Conservation (phyloP, 2,888 invertebrate species). For the Argyra leucocephala region DNA sequence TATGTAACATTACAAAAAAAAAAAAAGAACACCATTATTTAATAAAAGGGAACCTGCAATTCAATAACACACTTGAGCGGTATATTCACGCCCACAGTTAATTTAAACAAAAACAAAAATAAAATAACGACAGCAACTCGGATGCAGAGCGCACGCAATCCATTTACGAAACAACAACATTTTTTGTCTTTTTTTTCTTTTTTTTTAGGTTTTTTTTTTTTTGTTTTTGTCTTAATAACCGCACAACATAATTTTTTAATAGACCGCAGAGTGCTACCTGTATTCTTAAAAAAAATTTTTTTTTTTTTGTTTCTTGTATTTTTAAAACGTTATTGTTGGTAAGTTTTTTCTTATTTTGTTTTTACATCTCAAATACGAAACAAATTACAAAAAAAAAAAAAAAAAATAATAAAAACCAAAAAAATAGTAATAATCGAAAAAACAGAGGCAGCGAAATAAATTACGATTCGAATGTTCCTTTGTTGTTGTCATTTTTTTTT, state of each 20-base stretch:
- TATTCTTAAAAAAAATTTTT: background rate
- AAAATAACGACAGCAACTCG: background rate
- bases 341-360: background rate
- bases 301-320: background rate
- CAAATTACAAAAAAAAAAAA: background rate
- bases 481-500: background rate
- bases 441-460: background rate
- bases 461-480: background rate
- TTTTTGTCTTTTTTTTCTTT: background rate
- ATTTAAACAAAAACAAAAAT: background rate
- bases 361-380: background rate
- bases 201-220: background rate
- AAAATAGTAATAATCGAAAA: too few species aligned
- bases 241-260: conserved; percentile 6
- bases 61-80: conserved; percentile 6
- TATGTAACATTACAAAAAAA: background rate
- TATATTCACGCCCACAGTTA: conserved; percentile 6
- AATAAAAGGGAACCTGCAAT: background rate
- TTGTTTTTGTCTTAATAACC: conserved; percentile 3
- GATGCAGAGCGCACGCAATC: conserved; percentile 1
- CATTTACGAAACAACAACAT: conserved; percentile 1
- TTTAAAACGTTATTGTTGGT: background rate
- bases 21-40: background rate
- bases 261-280: conserved; percentile 6
- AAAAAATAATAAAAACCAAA: too few species aligned